phyloP scores from a whole-genome alignment of 2,113 vertebrate genomes.

The Axis porcinus region DNA sequence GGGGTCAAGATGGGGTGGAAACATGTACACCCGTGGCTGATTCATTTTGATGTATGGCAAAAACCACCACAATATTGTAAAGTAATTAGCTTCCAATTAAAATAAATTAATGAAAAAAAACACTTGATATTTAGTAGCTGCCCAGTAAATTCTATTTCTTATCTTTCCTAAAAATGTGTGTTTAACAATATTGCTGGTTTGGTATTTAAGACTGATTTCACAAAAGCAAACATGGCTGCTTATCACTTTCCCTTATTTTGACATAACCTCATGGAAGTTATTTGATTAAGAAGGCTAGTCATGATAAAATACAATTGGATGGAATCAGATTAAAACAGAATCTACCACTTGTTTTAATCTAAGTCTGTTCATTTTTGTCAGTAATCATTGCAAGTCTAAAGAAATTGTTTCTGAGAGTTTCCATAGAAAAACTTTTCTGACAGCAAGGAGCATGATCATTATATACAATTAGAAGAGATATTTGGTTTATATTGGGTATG shows the following conservation, averaged over 20 bases:
- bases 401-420: slow-evolving; percentile 8
- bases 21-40: neutral
- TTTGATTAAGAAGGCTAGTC: neutral
- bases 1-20: neutral
- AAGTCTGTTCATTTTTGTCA: neutral
- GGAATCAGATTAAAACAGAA: neutral
- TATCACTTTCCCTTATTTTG: neutral
- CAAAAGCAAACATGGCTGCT: neutral
- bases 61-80: neutral
- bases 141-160: neutral
- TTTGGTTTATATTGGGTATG: neutral
- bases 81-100: neutral
- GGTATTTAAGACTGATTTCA: neutral
- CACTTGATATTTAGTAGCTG: neutral
- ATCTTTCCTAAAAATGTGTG: neutral
- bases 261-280: neutral
- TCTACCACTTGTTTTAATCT: neutral
- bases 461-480: neutral
- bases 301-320: neutral
- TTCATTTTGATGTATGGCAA: neutral
- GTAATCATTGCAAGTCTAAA: neutral
- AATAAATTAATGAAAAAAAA: neutral
- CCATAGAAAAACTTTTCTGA: neutral
- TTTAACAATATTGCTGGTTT: neutral
- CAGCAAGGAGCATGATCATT: neutral